A percentile compares a stretch with the other conserved stretches of the same genome.
These are phyloP conservation scores for Caenorhabditis latens DNA, from an alignment of 1,140 invertebrate genomes.

Conservation along the genomic window DNA sequence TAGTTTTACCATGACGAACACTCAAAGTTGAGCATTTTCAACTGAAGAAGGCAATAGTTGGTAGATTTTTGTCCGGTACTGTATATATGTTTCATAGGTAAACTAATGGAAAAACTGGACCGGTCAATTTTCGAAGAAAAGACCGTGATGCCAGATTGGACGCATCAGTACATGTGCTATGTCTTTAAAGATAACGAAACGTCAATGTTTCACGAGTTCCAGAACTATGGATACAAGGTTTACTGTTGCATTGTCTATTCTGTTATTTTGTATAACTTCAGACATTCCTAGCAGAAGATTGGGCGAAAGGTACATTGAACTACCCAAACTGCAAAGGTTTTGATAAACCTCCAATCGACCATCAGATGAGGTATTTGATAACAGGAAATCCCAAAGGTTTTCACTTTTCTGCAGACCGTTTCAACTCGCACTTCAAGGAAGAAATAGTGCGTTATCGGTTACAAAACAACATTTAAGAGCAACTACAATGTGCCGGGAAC, in stretches of 20 bases:
- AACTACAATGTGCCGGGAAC: conserved; percentile 17
- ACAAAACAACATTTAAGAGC: conserved; percentile 12
- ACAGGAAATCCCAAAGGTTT: not conserved
- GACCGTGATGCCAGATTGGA: not conserved
- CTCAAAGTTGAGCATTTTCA: too few relatives aligned
- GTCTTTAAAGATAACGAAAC: conserved; percentile 48
- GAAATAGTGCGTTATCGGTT: not conserved
- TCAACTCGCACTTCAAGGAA: conserved; percentile 34
- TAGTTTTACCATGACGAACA: too few relatives aligned
- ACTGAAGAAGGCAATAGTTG: too few relatives aligned
- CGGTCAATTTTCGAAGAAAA: conserved; percentile 39
- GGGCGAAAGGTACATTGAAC: conserved; percentile 63
- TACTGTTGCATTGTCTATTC: not conserved
- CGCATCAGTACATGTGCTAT: not conserved
- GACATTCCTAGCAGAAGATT: conserved; percentile 64
- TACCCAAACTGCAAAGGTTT: conserved; percentile 66
- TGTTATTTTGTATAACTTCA: not conserved
- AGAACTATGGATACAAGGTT: conserved; percentile 21
- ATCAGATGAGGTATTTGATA: conserved; percentile 58
- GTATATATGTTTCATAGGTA: conserved; percentile 29
- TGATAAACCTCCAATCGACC: conserved; percentile 60
- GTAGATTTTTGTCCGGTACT: too few relatives aligned
- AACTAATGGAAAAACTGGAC: conserved; percentile 47
- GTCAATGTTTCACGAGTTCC: not conserved
- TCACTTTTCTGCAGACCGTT: conserved; percentile 44